Evolutionary conservation across 2,797 vertebrate genomes (phyloP).

Genomic region (Manis crassicaudata): DNA sequence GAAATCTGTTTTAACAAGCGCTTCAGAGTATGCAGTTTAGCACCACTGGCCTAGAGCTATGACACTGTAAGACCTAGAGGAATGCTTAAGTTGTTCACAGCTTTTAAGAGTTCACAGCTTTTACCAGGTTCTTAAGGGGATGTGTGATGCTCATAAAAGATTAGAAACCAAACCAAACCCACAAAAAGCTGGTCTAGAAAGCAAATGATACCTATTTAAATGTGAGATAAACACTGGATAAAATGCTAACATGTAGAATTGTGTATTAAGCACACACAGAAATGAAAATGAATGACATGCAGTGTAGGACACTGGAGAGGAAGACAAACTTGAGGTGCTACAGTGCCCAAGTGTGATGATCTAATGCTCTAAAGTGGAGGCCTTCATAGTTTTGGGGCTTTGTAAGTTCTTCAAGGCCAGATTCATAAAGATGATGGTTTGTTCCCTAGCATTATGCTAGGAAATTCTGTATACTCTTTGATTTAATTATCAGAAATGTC

Average conservation of each 20-base stretch:
- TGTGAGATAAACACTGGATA: neutral
- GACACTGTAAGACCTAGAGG: neutral
- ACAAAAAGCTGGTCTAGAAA: conserved; percentile 4
- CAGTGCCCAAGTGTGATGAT: neutral
- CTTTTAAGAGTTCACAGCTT: neutral
- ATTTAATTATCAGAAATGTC: neutral
- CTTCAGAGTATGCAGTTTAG: neutral
- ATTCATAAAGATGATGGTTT: neutral
- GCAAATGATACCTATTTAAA: neutral
- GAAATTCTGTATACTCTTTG: neutral
- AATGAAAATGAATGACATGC: neutral
- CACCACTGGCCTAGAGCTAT: neutral
- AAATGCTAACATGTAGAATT: neutral
- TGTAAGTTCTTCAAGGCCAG: neutral
- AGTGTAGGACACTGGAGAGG: neutral
- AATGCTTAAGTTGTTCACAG: neutral
- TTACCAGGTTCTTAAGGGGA: neutral
- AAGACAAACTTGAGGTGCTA: neutral
- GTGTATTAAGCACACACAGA: neutral
- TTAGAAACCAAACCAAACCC: neutral
- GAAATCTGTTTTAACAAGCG: neutral
- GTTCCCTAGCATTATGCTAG: neutral
- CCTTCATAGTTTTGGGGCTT: neutral
- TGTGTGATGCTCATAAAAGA: neutral
- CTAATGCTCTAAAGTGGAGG: neutral